Evolutionary conservation across 2,888 invertebrate species (phyloP), one percentile per base, ranked within the genome.

Genomic region (Escarpia spicata): DNA sequence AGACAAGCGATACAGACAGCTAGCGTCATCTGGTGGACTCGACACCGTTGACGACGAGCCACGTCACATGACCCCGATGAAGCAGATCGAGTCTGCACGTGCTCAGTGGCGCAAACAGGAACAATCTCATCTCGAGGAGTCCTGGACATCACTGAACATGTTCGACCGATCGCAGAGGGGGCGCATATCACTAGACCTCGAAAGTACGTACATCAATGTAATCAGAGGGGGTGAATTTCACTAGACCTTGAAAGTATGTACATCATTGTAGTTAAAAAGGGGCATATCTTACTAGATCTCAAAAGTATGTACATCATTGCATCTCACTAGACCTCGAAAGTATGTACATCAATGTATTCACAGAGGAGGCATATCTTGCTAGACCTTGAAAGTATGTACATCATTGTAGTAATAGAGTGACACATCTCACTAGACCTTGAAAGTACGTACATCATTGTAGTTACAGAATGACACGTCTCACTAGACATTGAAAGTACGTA

Each of bases 161-260:
- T 96, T 96, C 94, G 96, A 96, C 93, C 94, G 95, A 92, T 95
- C 95, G 52, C 96, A 96, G 92, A 95, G 95, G 90, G 96, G 96
- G 6, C 94, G 96, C 26, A 93, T 96, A 9, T 96, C 96, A 12
- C 93, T 96, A 43, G 96, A 96, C 93, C 94, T 96, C 94, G 95
- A 95, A 94, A 95, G 96, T 96, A 52, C 9, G 52, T 52, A 52
- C 52, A 52, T 52, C 52, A 10, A 0, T 45, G 15, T 52, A 52
- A 9, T 52, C 52, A 52, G 12, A 52, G 15, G 9, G 52, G 15
- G 52, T 52, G 52, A 4, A 52, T 52, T 15, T 52, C 52, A 12
- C 52, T 52, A 9, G 52, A 52, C 52, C 52, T 52, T 52, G 52
- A 52, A 52, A 52, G 52, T 52, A 52, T 9, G 52, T 52, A 52